Base-by-base conservation (phyloP, 1,140 invertebrate species). In the Drosophila arawakana region DNA sequence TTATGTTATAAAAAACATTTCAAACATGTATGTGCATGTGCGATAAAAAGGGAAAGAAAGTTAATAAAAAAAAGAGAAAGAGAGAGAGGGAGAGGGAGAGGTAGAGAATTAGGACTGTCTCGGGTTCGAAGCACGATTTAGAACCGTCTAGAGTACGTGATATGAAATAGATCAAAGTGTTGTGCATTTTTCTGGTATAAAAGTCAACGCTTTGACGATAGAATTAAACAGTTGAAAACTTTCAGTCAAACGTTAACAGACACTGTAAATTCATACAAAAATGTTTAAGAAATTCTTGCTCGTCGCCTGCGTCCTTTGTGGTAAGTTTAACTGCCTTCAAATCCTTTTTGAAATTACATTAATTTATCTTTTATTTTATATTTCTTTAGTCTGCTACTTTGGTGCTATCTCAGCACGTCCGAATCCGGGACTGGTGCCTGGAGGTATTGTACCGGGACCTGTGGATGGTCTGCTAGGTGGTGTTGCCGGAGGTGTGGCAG, bases 211-310 rank as follows among this genome's bases (percentile, higher is more conserved):
- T 10, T 44, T 34, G 37, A 2, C 13, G 2, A 21, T 7, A 3
- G 2, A 11, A 43, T 25, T 43, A 80, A 73, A 65, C 73, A 86
- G 82, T 85, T 55, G 43, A 39, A 77, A 47, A 47, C 13, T 35
- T 47, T 18, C 0, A 47, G 15, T 47, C 44, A 21, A 30, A 60
- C 58, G 58, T 30, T 13, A 34, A 15, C 49, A 63, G 43, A 7
- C 25, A 34, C 8, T n/a, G 10, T 8, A 25, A 62, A 39, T 34
- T 57, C 13, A 34, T 10, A 2, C 39, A 81, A 73, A 61, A 61
- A 85, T 85, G 82, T 85, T 86, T 54, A 79, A 79, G 71, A 86
- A 86, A 49, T 65, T 57, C 7, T 70, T 79, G 41, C 7, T 81
- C 11, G 34, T 76, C 0, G 82, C 82, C 18, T 52, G 86, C 35